Percentiles rank a stretch among this genome's conserved stretches.
Evolutionary conservation across 2,797 vertebrate species (phyloP).

Genomic region (Scolopax bukidnonensis): DNA sequence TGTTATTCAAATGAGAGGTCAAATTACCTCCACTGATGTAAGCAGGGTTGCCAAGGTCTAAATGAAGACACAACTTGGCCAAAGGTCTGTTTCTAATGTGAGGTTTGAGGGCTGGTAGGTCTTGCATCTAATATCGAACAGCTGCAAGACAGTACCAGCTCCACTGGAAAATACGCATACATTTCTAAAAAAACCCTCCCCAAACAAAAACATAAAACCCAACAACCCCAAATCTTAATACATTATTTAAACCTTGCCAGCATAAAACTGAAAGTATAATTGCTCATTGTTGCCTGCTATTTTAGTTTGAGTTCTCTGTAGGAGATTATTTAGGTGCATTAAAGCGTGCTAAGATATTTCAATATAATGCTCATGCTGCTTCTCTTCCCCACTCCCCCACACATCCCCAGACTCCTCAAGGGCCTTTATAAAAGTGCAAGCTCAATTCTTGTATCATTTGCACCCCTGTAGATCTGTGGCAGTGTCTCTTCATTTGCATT

Average conservation of each 20-base stretch:
- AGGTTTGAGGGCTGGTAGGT: constrained; percentile 61
- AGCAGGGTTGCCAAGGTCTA: constrained; percentile 57
- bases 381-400: not conserved
- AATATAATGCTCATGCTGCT: not conserved
- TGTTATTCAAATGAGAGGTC: constrained; percentile 48
- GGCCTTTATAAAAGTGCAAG: not conserved
- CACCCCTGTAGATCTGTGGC: not conserved
- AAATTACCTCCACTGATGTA: constrained; percentile 57
- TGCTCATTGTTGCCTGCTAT: not conserved
- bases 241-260: constrained; percentile 1
- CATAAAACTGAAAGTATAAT: not conserved
- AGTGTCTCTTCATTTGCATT: not conserved
- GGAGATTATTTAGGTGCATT: not conserved
- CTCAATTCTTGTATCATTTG: not conserved
- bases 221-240: not conserved
- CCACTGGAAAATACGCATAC: not conserved
- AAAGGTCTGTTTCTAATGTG: constrained; percentile 74
- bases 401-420: not conserved
- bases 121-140: constrained; percentile 68
- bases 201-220: not conserved
- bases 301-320: not conserved
- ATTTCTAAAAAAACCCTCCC: not conserved
- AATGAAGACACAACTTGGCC: constrained; percentile 65
- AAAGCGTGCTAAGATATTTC: not conserved
- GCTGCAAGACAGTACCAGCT: constrained; percentile 58